Base-by-base conservation (phyloP, 2,888 invertebrate genomes). In the Meganola albula region DNA sequence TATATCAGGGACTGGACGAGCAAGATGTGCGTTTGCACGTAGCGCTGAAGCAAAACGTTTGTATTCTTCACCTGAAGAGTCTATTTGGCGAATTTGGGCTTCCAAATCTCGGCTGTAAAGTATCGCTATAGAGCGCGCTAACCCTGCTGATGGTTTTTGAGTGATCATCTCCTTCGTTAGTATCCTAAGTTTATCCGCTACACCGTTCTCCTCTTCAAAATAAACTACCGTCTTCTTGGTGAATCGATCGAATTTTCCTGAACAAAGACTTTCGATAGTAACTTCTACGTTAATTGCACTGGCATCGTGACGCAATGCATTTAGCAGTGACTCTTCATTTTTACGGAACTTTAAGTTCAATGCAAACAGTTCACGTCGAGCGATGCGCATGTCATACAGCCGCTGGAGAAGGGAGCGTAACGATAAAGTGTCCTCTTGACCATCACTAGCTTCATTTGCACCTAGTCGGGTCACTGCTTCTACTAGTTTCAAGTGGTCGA, bases 191-290 rank as follows among this genome's bases (percentile, higher is more conserved):
- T 43, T 36, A 2, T 48, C 45, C 2, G 63, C 60, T 2, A 79
- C 40, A 7, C 70, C 76, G 2, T 54, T 40, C 0, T 53, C 22
- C 44, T 73, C 77, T 8, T 46, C 48, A 38, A 77, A 80, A 39
- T 74, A 80, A 27, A 76, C 18, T 2, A 47, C 35, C 3, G 77
- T 25, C 23, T 63, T 64, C 1, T 51, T 52, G 1, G 72, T 32
- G 40, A 74, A 80, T 3, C 35, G 31, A 13, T 74, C 58, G 2
- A 18, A 27, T 47, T 56, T 12, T 2, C 60, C 35, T 4, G 4
- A 5, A 6, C 4, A 4, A 4, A 16, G 4, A 5, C 4, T 16
- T 16, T 16, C 16, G 16, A 16, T 6, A 16, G 6, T 4, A 16
- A 6, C 6, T 4, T 16, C 6, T 6, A 20, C 8, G 8, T 20